Evolutionary conservation across 1,140 invertebrate species (phyloP).

Genomic region (Araneus ventricosus): DNA sequence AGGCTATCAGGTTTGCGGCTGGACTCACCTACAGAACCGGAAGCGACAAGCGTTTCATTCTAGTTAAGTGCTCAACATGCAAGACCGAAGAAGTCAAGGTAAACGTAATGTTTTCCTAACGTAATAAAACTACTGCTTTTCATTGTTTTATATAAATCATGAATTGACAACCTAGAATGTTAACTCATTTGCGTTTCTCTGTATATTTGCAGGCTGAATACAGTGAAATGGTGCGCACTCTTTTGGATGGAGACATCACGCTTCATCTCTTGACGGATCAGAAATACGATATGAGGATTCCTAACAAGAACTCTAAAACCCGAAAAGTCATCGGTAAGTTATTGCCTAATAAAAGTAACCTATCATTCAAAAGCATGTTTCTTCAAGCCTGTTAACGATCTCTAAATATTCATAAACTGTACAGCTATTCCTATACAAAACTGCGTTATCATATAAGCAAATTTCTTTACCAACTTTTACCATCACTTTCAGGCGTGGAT

Average conservation of each 20-base stretch:
- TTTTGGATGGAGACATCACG: slow-evolving; percentile 89
- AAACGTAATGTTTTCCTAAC: background rate
- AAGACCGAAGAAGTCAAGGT: slow-evolving; percentile 82
- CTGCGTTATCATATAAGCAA: background rate
- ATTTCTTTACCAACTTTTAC: background rate
- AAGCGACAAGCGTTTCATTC: slow-evolving; percentile 90
- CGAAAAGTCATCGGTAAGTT: slow-evolving; percentile 87
- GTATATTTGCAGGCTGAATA: slow-evolving; percentile 85
- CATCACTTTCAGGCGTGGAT: slow-evolving; percentile 84
- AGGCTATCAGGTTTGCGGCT: slow-evolving; percentile 87
- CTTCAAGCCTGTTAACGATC: background rate
- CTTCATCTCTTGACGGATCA: slow-evolving; percentile 91
- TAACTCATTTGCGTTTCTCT: background rate
- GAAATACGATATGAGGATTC: slow-evolving; percentile 82
- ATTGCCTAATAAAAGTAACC: background rate
- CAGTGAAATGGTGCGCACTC: slow-evolving; percentile 87
- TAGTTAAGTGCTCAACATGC: slow-evolving; percentile 87
- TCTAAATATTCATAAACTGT: background rate
- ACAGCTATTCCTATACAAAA: background rate
- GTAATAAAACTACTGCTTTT: background rate
- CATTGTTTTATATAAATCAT: background rate
- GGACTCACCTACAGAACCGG: slow-evolving; percentile 90
- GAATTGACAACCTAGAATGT: background rate
- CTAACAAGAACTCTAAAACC: slow-evolving; percentile 80
- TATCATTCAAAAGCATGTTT: too few relatives aligned